A percentile compares a stretch with the other conserved stretches of the same genome.
Evolutionary conservation across 2,113 vertebrate genomes (phyloP).

Genomic region (Tetrao urogallus): DNA sequence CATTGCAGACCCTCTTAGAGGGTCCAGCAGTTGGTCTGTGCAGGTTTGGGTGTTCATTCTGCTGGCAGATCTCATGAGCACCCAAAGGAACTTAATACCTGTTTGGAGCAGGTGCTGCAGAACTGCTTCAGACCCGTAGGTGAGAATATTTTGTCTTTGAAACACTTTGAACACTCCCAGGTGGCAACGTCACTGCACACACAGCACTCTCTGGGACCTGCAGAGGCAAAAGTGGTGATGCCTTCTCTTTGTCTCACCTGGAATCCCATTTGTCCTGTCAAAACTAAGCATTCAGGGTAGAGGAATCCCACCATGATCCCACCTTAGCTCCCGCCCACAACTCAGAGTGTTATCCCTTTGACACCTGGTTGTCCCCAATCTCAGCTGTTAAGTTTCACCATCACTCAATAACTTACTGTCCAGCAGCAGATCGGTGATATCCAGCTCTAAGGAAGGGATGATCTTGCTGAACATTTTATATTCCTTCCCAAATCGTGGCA

Average conservation of each 20-base stretch:
- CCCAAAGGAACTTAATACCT: constrained; percentile 68
- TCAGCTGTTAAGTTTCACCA: not conserved
- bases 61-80: not conserved
- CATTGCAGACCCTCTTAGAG: accelerated
- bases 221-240: not conserved
- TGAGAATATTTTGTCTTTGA: constrained; percentile 81
- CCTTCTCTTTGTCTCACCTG: not conserved
- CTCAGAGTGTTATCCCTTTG: not conserved
- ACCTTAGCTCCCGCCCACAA: not conserved
- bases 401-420: constrained; percentile 77
- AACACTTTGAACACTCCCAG: constrained; percentile 84
- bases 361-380: not conserved
- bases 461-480: constrained; percentile 96
- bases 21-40: not conserved
- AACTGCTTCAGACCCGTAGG: constrained; percentile 84
- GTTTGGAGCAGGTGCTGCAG: constrained; percentile 80
- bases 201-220: constrained; percentile 87
- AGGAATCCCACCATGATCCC: not conserved
- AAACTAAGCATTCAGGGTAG: not conserved
- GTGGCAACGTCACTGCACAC: constrained; percentile 82
- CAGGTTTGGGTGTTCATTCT: not conserved
- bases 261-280: not conserved
- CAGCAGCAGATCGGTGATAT: constrained; percentile 86
- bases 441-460: constrained; percentile 88
- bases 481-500: constrained; percentile 92